phyloP scores from a whole-genome alignment of 2,113 vertebrate genomes.

The Myrmecophaga tridactyla region DNA sequence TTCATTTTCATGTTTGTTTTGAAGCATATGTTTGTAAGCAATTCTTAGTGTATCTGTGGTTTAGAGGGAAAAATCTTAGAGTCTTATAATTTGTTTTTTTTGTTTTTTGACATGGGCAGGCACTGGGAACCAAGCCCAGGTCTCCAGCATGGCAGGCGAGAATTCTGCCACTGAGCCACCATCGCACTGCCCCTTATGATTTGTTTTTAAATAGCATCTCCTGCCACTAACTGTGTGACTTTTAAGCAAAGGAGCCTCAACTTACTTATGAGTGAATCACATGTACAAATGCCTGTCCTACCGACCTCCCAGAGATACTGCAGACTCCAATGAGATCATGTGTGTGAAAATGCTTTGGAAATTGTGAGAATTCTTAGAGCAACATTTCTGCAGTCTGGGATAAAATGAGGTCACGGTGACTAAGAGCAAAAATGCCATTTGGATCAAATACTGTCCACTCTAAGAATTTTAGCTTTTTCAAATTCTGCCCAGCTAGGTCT shows the following conservation, averaged over 20 bases:
- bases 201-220: background rate
- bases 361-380: background rate
- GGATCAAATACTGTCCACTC: background rate
- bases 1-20: background rate
- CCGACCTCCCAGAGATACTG: background rate
- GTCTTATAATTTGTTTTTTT: slow-evolving; percentile 23
- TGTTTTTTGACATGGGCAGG: too few relatives aligned
- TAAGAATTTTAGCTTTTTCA: background rate
- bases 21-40: background rate
- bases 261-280: background rate
- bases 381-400: background rate
- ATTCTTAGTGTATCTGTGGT: background rate
- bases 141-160: too few relatives aligned
- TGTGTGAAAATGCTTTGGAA: background rate
- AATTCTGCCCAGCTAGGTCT: background rate
- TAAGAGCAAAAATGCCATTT: background rate
- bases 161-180: too few relatives aligned
- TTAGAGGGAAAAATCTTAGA: slow-evolving; percentile 1
- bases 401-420: background rate
- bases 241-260: background rate
- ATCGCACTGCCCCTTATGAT: too few relatives aligned
- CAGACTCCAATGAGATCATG: background rate
- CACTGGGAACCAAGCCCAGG: too few relatives aligned
- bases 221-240: background rate
- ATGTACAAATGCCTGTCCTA: background rate